Percentiles rank a stretch among this genome's conserved stretches.
Evolutionary conservation across 2,113 vertebrate genomes (phyloP).

Genomic region (Hipposideros armiger): DNA sequence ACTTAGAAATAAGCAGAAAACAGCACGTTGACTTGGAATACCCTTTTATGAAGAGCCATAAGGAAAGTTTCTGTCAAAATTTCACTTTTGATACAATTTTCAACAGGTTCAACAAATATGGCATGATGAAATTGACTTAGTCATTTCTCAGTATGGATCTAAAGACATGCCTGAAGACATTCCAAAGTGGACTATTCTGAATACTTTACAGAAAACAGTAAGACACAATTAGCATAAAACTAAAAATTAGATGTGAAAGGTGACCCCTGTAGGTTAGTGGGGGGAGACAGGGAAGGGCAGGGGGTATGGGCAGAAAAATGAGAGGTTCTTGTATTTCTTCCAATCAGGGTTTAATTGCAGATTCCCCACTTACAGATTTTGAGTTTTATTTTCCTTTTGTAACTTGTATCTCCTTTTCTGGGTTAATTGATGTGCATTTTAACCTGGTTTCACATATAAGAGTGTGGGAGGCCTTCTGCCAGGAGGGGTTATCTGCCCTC

Average conservation of each 20-base stretch:
- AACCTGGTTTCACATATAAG: neutral
- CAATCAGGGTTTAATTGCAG: neutral
- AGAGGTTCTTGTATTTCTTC: neutral
- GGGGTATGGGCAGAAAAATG: neutral
- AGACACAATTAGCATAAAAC: constrained; percentile 33
- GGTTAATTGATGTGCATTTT: neutral
- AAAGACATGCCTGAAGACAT: constrained; percentile 69
- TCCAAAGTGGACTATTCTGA: constrained; percentile 69
- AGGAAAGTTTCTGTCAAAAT: neutral
- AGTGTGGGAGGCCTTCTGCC: neutral
- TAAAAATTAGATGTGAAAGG: neutral
- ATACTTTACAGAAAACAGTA: constrained; percentile 73
- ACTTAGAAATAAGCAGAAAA: neutral
- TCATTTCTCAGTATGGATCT: constrained; percentile 78
- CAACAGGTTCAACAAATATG: constrained; percentile 70
- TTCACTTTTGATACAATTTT: constrained; percentile 56
- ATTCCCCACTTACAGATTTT: neutral
- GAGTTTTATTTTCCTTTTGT: neutral
- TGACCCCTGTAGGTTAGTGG: neutral
- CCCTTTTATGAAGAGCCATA: neutral
- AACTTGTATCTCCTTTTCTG: neutral
- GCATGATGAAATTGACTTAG: constrained; percentile 71
- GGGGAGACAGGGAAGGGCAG: neutral
- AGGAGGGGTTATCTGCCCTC: too few species aligned
- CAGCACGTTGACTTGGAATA: neutral